phyloP scores from a whole-genome alignment of 2,113 vertebrate species.

The Scophthalmus maximus region DNA sequence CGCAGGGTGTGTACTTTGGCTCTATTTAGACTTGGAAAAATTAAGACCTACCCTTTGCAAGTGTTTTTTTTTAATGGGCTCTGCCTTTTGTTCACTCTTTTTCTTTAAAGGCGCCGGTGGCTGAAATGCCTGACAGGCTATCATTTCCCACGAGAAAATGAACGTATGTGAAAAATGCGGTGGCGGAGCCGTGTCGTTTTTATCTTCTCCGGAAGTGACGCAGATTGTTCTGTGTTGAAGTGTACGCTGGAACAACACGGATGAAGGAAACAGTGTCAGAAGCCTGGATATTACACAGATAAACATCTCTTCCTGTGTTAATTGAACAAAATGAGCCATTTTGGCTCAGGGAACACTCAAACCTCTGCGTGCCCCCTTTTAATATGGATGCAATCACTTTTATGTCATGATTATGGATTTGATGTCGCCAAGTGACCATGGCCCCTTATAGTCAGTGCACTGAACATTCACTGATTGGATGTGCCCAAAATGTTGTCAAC shows the following conservation, averaged over 20 bases:
- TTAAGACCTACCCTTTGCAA: conserved; percentile 44
- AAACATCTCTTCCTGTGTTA: conserved; percentile 78
- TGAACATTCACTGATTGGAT: neutral
- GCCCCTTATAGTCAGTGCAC: neutral
- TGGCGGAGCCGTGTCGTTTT: conserved; percentile 41
- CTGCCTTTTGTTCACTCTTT: conserved; percentile 23
- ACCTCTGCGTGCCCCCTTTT: conserved; percentile 7
- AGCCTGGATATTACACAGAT: conserved; percentile 71
- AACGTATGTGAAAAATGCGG: conserved; percentile 68
- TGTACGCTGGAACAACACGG: conserved; percentile 74
- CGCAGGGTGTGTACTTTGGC: conserved; percentile 36
- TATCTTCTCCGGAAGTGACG: conserved; percentile 60
- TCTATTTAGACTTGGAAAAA: conserved; percentile 52
- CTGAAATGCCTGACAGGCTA: conserved; percentile 58
- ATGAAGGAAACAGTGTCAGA: conserved; percentile 64
- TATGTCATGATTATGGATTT: conserved; percentile 26
- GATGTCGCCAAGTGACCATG: neutral
- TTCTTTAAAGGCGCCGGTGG: conserved; percentile 40
- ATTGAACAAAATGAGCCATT: conserved; percentile 56
- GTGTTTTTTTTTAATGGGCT: conserved; percentile 17
- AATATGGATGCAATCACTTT: conserved; percentile 28
- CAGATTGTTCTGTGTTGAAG: conserved; percentile 51
- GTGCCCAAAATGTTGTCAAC: no score
- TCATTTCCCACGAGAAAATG: conserved; percentile 72
- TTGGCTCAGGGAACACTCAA: conserved; percentile 42